phyloP scores from a whole-genome alignment of 2,797 vertebrate species.

The Propithecus perrieri region DNA sequence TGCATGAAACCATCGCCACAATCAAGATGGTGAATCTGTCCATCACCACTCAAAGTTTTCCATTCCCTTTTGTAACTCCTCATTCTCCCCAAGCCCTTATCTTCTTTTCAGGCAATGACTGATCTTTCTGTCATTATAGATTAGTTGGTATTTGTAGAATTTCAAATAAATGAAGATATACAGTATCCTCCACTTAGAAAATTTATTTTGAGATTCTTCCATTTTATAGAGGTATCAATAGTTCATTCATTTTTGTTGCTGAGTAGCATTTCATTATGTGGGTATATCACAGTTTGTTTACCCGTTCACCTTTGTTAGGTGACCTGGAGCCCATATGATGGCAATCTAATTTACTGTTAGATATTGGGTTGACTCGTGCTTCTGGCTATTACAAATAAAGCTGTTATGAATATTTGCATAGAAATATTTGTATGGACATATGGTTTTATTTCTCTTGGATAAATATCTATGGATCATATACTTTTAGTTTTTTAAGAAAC shows the following conservation, averaged over 20 bases:
- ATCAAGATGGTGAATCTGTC: not conserved
- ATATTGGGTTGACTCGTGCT: not conserved
- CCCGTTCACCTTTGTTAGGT: not conserved
- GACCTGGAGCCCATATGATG: not conserved
- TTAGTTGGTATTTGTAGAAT: not conserved
- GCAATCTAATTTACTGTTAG: not conserved
- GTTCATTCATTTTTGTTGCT: not conserved
- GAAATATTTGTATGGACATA: not conserved
- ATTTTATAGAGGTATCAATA: not conserved
- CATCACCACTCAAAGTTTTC: not conserved
- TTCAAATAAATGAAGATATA: not conserved
- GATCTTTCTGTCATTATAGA: not conserved
- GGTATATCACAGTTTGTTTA: not conserved
- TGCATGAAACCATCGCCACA: not conserved
- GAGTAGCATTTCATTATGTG: not conserved
- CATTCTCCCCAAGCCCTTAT: not conserved
- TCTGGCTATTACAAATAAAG: not conserved
- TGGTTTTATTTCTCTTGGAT: constrained; percentile 35
- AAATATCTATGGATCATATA: not conserved
- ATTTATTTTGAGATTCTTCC: not conserved
- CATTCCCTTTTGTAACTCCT: not conserved
- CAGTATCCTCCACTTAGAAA: not conserved
- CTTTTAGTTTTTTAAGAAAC: constrained; percentile 20
- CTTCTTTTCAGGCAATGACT: not conserved
- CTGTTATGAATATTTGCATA: not conserved